Base-by-base conservation (phyloP, 1,140 invertebrate genomes). In the Megalonaias nervosa region DNA sequence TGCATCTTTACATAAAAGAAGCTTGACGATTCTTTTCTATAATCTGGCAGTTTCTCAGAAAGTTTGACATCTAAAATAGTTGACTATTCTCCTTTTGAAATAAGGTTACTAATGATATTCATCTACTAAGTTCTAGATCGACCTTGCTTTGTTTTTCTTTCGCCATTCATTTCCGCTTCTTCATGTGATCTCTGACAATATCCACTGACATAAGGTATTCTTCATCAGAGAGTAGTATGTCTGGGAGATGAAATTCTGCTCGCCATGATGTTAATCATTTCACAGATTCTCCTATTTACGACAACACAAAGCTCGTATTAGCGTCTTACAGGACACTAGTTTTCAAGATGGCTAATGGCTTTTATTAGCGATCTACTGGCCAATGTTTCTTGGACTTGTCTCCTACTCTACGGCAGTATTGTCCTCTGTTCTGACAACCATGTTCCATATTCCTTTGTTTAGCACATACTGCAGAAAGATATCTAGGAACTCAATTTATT, bases 1-100 rank as follows among this genome's bases (percentile, higher is more conserved):
- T n/a, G 89, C 89, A 38, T 85, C 87, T 69, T 87, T 66, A 31
- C 74, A 71, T 2, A 90, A 75, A 65, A 90, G 73, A 38, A 85
- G 64, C 72, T 87, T 79, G 0, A 81, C 87, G 23, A 86, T 83
- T 23, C 81, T 78, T 59, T 73, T 73, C 1, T 71, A 31, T 31
- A 31, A 31, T 31, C 73, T 78, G 0, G 69, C 71, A 13, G 76
- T 71, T 56, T 78, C 70, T 64, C 76, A 78, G 2, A 78, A 55
- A 1, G 76, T 68, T 31, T 67, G 70, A 19, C 14, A 55, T 16
- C 76, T 38, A 23, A 78, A 73, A 23, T 70, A 78, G 66, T 73
- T 78, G 5, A 72, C 56, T 23, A 62, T 13, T 62, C 76, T 16
- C 61, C 62, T 21, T 78, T 70, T 48, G 68, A 71, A n/a, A 78